A percentile compares a stretch with the other conserved stretches of the same genome.
These are phyloP conservation scores for Ganaspis sp. DNA, from an alignment of 1,140 invertebrate species.

Conservation along the genomic window DNA sequence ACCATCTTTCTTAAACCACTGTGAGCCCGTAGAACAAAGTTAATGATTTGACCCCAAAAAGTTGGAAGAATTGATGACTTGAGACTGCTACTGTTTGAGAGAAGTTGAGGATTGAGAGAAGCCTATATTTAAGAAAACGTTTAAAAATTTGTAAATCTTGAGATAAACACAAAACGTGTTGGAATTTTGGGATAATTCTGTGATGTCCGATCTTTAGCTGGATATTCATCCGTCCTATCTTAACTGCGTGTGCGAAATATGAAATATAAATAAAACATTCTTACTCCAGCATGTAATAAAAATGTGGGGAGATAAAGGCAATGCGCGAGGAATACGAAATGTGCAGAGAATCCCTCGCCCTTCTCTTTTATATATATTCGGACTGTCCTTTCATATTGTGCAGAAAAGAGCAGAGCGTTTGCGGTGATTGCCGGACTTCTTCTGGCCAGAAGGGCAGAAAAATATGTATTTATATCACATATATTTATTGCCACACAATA, in stretches of 20 bases:
- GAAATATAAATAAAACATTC: constrained; percentile 77
- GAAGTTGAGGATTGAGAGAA: neutral
- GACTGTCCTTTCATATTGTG: constrained; percentile 53
- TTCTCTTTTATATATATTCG: constrained; percentile 40
- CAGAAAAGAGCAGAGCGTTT: constrained; percentile 51
- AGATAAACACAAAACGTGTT: constrained; percentile 31
- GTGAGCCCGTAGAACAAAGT: too few relatives aligned
- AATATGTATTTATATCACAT: constrained; percentile 54
- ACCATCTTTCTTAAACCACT: too few relatives aligned
- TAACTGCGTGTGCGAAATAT: constrained; percentile 69
- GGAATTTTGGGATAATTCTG: constrained; percentile 58
- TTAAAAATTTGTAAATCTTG: constrained; percentile 1
- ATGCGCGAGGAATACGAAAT: constrained; percentile 76
- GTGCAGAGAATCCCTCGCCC: constrained; percentile 52
- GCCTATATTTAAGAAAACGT: neutral
- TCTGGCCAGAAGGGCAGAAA: constrained; percentile 49
- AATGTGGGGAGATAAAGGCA: constrained; percentile 75
- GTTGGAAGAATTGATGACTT: too few relatives aligned
- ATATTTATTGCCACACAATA: constrained; percentile 60
- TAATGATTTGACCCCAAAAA: too few relatives aligned
- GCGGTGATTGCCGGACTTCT: constrained; percentile 60
- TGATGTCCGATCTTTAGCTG: constrained; percentile 46
- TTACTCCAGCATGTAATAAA: constrained; percentile 71
- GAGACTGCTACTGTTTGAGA: constrained; percentile 2
- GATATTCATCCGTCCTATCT: constrained; percentile 61